These are phyloP conservation scores for Trachops cirrhosus DNA, from an alignment of 2,797 vertebrate species.

Conservation along the genomic window DNA sequence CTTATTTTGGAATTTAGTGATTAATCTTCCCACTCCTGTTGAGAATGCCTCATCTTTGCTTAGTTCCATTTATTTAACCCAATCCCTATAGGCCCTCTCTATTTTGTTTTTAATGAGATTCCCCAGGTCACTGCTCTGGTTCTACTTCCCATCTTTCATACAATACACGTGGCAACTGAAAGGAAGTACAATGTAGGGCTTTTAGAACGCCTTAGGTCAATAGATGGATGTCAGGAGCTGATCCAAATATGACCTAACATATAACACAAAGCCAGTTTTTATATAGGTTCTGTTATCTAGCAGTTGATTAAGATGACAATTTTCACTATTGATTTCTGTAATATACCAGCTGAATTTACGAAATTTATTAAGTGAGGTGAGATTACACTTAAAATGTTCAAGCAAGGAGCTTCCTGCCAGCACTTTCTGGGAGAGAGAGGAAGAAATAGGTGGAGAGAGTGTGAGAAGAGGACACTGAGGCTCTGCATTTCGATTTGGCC, in stretches of 20 bases:
- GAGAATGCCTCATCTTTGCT: background rate
- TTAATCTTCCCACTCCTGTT: background rate
- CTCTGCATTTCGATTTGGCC: background rate
- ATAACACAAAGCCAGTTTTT: constrained; percentile 4
- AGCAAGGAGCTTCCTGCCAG: background rate
- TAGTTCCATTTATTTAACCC: background rate
- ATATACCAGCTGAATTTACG: background rate
- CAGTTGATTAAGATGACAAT: background rate
- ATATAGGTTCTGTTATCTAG: background rate
- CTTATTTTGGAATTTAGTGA: background rate
- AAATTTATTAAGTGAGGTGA: constrained; percentile 4
- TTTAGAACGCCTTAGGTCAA: constrained; percentile 13
- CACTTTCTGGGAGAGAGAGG: background rate
- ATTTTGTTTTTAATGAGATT: background rate
- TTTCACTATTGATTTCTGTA: constrained; percentile 1
- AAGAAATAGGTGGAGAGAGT: background rate
- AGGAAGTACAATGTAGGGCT: background rate
- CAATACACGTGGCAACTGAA: background rate
- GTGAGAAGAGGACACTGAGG: background rate
- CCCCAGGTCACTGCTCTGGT: background rate
- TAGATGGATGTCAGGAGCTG: background rate
- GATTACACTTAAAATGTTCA: background rate
- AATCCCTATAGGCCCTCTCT: background rate
- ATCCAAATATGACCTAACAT: constrained; percentile 24
- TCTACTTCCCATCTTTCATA: background rate